Evolutionary conservation across 2,888 invertebrate genomes (phyloP), one percentile per base, ranked within the genome.

Genomic region (Xiphydria camelus): DNA sequence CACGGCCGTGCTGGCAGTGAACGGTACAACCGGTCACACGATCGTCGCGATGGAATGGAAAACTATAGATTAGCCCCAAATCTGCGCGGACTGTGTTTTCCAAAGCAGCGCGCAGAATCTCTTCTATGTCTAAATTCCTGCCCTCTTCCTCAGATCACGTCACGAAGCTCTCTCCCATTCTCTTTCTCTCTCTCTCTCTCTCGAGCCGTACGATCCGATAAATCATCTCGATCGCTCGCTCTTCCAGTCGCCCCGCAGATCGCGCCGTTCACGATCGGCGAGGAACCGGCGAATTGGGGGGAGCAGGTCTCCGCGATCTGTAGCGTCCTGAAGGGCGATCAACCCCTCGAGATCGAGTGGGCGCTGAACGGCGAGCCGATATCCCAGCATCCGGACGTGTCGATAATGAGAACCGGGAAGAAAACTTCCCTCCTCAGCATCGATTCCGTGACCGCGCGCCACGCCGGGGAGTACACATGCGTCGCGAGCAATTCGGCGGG

Each of bases 261-360:
- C 64, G 79, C 82, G 62, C 85, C 84, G 34, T 83, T 87, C 72
- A 80, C 82, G 58, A 84, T 87, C 66, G 84, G 83, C 49, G 83
- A 84, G 39, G 83, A 84, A 59, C 82, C 86, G 41, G 83, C 86
- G n/a, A 88, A 88, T 68, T 86, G 87, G 68, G 87, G 88, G 42
- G 88, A 89, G 62, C 84, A 85, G 78, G 84, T 86, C 15, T 85
- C 86, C 9, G 81, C 87, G 43, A 80, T 84, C 46, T 89, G 89
- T 76, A 85, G 86, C 42, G 81, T 88, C 38, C 82, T 83, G 62
- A 88, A 89, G 70, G 90, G 92, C 41, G 92, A 93, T 73, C 82
- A 85, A 54, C 92, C 91, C 1, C 79, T 93, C 40, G 83, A 84
- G 59, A 82, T 89, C 48, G 81, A 81, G 45, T 89, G 89, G 90